Conservation (phyloP, 2,888 invertebrate genomes). For the Syritta pipiens region DNA sequence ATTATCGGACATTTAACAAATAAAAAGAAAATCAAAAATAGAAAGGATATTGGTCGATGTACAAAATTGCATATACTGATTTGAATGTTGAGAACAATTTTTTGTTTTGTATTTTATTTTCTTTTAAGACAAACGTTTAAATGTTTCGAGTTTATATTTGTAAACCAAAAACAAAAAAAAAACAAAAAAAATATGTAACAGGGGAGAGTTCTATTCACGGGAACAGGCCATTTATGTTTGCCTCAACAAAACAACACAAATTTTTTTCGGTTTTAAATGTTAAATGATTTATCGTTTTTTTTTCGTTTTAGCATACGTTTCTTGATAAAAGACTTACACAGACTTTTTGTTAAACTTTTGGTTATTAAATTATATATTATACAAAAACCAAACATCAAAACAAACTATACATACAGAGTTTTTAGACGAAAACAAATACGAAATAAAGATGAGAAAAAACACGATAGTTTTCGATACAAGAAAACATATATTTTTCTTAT, state of each 20-base stretch:
- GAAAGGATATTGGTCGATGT: slow-evolving; percentile 71
- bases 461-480: slow-evolving; percentile 7
- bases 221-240: slow-evolving; percentile 29
- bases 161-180: no score
- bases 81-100: slow-evolving; percentile 18
- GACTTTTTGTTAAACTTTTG: slow-evolving; percentile 13
- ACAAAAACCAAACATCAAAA: slow-evolving; percentile 17
- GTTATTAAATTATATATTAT: slow-evolving; percentile 17
- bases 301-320: background rate
- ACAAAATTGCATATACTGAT: slow-evolving; percentile 70
- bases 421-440: slow-evolving; percentile 7
- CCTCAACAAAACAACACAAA: slow-evolving; percentile 67
- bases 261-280: slow-evolving; percentile 19
- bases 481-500: slow-evolving; percentile 1
- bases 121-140: background rate
- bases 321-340: slow-evolving; percentile 29
- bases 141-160: background rate
- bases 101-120: background rate
- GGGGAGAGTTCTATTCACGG: slow-evolving; percentile 3
- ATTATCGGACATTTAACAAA: slow-evolving; percentile 8
- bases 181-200: background rate
- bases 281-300: background rate
- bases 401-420: slow-evolving; percentile 1
- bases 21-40: slow-evolving; percentile 26
- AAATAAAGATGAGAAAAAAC: slow-evolving; percentile 37